Evolutionary conservation across 2,113 vertebrate species (phyloP).

Genomic region (Cyrtonyx montezumae): DNA sequence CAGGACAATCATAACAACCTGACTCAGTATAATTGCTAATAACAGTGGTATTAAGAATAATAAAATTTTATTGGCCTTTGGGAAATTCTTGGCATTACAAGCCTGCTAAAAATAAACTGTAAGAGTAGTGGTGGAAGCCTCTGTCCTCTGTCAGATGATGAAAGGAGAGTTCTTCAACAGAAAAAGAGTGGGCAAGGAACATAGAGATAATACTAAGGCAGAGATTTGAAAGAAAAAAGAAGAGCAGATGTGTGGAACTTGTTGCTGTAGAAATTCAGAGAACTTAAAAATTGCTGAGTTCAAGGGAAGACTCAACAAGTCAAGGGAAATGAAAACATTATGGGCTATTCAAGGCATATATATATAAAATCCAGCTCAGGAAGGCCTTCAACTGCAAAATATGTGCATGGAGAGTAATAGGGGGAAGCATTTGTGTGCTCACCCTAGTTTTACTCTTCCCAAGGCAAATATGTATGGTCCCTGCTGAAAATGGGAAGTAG

Average conservation of each 20-base stretch:
- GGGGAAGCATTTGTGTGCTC: background rate
- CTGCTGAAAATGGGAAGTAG: background rate
- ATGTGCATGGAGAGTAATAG: background rate
- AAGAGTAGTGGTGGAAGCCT: background rate
- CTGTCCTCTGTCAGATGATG: background rate
- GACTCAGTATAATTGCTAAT: slow-evolving; percentile 27
- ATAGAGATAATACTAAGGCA: background rate
- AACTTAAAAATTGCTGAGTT: background rate
- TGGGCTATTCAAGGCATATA: background rate
- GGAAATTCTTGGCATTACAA: background rate
- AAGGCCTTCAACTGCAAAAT: background rate
- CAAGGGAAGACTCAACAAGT: background rate
- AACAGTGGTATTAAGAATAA: slow-evolving; percentile 51
- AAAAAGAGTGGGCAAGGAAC: background rate
- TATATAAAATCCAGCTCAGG: background rate
- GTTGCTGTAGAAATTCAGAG: background rate
- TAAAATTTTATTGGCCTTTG: slow-evolving; percentile 58
- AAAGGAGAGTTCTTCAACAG: background rate
- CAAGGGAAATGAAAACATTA: background rate
- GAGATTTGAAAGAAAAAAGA: background rate
- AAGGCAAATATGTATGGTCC: background rate
- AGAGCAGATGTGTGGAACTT: background rate
- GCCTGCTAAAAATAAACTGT: slow-evolving; percentile 1
- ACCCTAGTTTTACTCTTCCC: background rate
- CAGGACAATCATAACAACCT: slow-evolving; percentile 42